Base-by-base conservation (phyloP, 2,888 invertebrate species). In the Thera britannica region DNA sequence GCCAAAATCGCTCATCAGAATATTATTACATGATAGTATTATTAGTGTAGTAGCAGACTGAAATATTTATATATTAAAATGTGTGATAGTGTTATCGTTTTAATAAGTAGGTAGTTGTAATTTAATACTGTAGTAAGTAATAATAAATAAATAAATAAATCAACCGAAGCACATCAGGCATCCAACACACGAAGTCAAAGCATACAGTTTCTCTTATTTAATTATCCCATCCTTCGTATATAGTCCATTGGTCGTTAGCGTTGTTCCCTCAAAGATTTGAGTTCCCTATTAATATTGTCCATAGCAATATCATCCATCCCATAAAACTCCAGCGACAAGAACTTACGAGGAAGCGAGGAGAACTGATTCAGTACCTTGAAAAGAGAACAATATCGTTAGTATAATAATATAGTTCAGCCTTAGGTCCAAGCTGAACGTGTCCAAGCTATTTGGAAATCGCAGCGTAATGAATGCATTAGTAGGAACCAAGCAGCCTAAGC, bases 361-460 rank as follows among this genome's bases (percentile, higher is more conserved):
- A 93, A 83, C 72, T 92, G 92, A 72, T 92, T 88, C 64, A 93
- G 79, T 1, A 93, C 85, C 93, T 93, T 83, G 0, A 82, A 83
- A 58, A 65, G 62, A 36, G 11, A 54, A 51, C 11, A 2, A 3
- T n/a, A 9, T 41, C 41, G 23, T 57, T 52, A 52, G 8, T 34
- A n/a, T n/a, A n/a, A n/a, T n/a, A n/a, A n/a, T n/a, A n/a, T n/a
- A n/a, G 9, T 9, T 46, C 44, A 9, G 44, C 8, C 44, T 46
- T 23, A 23, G 23, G 23, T 46, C 44, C 9, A 2, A 46, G 9
- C 44, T 9, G 8, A 46, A 38, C 23, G 23, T 23, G 23, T 23
- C 23, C 23, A 23, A 23, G 23, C 23, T 23, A 23, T 23, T 23
- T 23, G 23, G 23, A 23, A 23, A 23, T 23, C 23, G 23, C 23